Evolutionary conservation across 2,888 invertebrate genomes (phyloP), one percentile per base, ranked within the genome.

Genomic region (Dasypolia templi): DNA sequence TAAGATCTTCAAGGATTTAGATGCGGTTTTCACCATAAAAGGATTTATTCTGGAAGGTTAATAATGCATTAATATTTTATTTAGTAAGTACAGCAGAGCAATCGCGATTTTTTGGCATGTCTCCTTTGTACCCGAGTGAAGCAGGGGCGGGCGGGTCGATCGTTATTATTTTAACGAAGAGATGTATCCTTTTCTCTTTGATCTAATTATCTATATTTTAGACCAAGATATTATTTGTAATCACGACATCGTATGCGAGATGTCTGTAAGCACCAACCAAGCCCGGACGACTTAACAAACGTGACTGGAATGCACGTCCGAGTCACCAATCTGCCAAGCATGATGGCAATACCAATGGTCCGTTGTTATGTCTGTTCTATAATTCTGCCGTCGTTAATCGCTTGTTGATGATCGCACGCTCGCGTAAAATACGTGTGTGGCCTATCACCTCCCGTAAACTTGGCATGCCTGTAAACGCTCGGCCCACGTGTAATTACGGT

Each of bases 401-500:
- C 42, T 64, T 56, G 67, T 72, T 56, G 53, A 42, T 72, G 66
- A 72, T 59, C 64, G 26, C 44, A 73, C 66, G 69, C 66, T 77
- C 74, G 81, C 79, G 79, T 77, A 71, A 81, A 81, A 78, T 75
- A 75, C 75, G 77, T 81, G 85, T 87, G 88, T 85, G 89, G 86
- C 88, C 86, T 86, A 77, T 83, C 79, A 82, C 84, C 82, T 75
- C 32, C 78, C 65, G 56, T 67, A 72, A 61, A 51, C 53, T 46
- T 39, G 62, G 74, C 67, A 72, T 75, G 79, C 63, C 71, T 75
- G 85, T 81, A 85, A 85, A 75, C 59, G 72, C 44, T 73, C 71
- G 35, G 70, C 73, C 72, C 66, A 71, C 69, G 63, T 39, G 72
- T 79, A 77, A 86, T 83, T 83, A 73, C 66, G 70, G 77, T 76